phyloP scores from a whole-genome alignment of 2,888 invertebrate species.

The Capitulum mitella region DNA sequence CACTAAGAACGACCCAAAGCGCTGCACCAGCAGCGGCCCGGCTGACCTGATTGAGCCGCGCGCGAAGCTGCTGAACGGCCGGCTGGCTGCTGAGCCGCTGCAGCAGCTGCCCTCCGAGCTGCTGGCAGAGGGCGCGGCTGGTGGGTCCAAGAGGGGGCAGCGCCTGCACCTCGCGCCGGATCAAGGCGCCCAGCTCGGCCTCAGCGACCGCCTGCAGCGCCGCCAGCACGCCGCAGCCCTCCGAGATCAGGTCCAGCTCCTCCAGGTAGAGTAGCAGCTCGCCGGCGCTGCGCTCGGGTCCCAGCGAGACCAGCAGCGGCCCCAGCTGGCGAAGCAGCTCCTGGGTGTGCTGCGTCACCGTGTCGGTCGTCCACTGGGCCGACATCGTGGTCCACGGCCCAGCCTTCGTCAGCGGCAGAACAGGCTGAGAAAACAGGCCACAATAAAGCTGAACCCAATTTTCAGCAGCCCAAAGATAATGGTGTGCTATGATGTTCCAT shows the following conservation, averaged over 20 bases:
- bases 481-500: too few species aligned
- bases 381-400: too few species aligned
- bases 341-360: conserved; percentile 25
- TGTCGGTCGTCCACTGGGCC: conserved; percentile 28
- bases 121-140: background rate
- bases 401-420: too few species aligned
- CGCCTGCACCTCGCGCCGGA: background rate
- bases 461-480: too few species aligned
- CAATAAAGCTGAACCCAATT: too few species aligned
- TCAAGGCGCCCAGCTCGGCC: background rate
- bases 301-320: background rate
- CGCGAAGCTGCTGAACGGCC: background rate
- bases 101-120: background rate
- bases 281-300: background rate
- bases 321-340: conserved; percentile 5
- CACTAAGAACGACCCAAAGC: too few species aligned
- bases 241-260: conserved; percentile 4
- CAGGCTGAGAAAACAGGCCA: too few species aligned
- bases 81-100: background rate
- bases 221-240: background rate
- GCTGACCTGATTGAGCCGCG: background rate
- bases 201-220: background rate
- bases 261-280: conserved; percentile 6
- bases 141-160: background rate
- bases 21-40: too few species aligned